A percentile compares a stretch with the other conserved stretches of the same genome.
These are phyloP conservation scores for Verasper variegatus DNA, from an alignment of 2,113 vertebrate species.

Conservation along the genomic window DNA sequence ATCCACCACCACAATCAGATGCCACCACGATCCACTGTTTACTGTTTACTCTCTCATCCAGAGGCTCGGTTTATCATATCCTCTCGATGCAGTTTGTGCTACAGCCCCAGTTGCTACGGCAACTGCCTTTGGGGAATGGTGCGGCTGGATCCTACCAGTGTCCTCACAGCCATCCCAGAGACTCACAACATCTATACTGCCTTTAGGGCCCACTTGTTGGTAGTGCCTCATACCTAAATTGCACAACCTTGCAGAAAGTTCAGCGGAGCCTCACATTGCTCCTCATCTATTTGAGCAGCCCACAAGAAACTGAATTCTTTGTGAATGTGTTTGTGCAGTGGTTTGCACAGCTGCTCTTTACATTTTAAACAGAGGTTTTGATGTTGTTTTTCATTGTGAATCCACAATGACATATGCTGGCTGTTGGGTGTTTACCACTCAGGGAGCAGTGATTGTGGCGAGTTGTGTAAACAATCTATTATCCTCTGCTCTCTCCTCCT, in stretches of 20 bases:
- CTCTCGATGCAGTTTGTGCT: not conserved
- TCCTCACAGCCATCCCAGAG: not conserved
- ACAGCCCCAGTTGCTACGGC: not conserved
- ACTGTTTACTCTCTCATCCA: not conserved
- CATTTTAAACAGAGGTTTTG: not conserved
- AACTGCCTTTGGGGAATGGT: not conserved
- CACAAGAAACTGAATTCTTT: slow-evolving; percentile 3
- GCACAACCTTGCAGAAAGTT: not conserved
- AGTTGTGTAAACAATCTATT: too few species aligned
- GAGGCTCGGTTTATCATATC: not conserved
- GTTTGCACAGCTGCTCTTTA: slow-evolving; percentile 10
- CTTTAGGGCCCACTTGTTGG: not conserved
- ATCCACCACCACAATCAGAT: too few species aligned
- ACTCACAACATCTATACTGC: not conserved
- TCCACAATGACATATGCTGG: slow-evolving; percentile 17
- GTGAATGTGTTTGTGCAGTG: not conserved
- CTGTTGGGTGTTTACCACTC: not conserved
- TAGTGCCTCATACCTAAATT: not conserved
- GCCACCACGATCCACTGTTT: too few species aligned
- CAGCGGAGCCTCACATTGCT: not conserved
- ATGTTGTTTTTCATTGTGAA: slow-evolving; percentile 19
- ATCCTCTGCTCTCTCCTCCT: too few species aligned
- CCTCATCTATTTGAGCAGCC: not conserved
- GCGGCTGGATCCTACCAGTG: not conserved
- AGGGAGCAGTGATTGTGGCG: too few species aligned